Evolutionary conservation across 2,113 vertebrate species (phyloP), one percentile per base, ranked within the genome.

Genomic region (Tupaia tana): DNA sequence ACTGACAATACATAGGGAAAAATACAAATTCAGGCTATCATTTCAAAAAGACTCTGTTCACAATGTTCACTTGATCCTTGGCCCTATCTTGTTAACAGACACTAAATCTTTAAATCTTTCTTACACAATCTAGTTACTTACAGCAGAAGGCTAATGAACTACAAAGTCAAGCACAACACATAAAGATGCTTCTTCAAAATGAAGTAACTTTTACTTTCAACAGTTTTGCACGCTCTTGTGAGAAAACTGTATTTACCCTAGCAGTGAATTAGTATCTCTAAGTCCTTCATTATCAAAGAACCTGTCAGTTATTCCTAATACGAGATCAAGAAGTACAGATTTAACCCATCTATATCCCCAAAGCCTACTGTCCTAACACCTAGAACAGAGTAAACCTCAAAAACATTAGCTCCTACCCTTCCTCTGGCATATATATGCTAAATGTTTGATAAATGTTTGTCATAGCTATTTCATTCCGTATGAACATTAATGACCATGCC

Each of bases 141-240:
- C 22, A 90, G 74, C n/a, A 90, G 12, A 27, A 54, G 29, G 93
- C 29, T 54, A 95, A 9, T 90, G n/a, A 90, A 84, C 19, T 93
- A 56, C 67, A 81, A 86, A 78, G 29, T 77, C 92, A 70, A 67
- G 54, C 58, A 18, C 71, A 86, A 61, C 64, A 89, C 7, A 54
- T 54, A 81, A 89, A 91, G 25, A 70, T 24, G 4, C 43, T 52
- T 82, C 58, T 92, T 87, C 85, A 83, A 86, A 90, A 88, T 91
- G 20, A 87, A 87, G 34, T 43, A 9, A 63, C 43, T 95, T 91
- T 93, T 92, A 78, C 70, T 64, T 93, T 86, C 20, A 86, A 74
- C 16, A 63, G 54, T 59, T 81, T 91, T 67, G 61, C 83, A 64
- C 27, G 64, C 63, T 96, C 20, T 94, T 71, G 24, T 80, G 34